phyloP scores from a whole-genome alignment of 2,797 vertebrate genomes.

The Echiichthys vipera region DNA sequence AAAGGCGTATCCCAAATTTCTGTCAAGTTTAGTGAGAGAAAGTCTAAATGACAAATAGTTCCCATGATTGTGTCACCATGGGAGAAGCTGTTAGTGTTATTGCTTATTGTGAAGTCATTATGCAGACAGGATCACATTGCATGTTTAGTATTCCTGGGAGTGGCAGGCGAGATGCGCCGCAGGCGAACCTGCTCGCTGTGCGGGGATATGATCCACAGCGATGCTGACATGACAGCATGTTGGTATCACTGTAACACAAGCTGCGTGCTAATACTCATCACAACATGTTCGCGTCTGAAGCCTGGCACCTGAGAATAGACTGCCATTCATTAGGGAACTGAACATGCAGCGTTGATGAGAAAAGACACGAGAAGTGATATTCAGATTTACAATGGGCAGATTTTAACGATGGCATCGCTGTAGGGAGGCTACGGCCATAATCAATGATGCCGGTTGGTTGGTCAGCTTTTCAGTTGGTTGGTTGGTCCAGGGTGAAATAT shows the following conservation, averaged over 20 bases:
- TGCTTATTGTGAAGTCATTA: slow-evolving; percentile 1
- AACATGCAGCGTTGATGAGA: not conserved
- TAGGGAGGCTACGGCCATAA: too few species aligned
- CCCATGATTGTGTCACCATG: not conserved
- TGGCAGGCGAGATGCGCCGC: slow-evolving; percentile 24
- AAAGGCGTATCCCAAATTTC: not conserved
- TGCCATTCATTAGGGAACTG: not conserved
- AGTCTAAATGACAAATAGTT: slow-evolving; percentile 10
- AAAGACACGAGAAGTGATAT: not conserved
- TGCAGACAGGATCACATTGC: slow-evolving; percentile 23
- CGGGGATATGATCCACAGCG: slow-evolving; percentile 38
- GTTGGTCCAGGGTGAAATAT: too few species aligned
- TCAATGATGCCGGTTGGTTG: too few species aligned
- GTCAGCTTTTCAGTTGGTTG: too few species aligned
- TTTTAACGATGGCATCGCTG: not conserved
- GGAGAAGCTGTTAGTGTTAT: slow-evolving; percentile 35
- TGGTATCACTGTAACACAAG: slow-evolving; percentile 18
- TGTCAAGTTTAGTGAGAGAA: not conserved
- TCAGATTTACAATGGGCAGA: not conserved
- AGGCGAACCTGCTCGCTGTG: not conserved
- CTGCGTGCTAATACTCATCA: slow-evolving; percentile 26
- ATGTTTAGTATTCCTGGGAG: slow-evolving; percentile 45
- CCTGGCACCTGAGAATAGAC: not conserved
- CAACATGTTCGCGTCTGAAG: slow-evolving; percentile 4
- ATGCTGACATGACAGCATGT: slow-evolving; percentile 36